Evolutionary conservation across 2,113 vertebrate species (phyloP).

Genomic region (Hemichromis elongatus): DNA sequence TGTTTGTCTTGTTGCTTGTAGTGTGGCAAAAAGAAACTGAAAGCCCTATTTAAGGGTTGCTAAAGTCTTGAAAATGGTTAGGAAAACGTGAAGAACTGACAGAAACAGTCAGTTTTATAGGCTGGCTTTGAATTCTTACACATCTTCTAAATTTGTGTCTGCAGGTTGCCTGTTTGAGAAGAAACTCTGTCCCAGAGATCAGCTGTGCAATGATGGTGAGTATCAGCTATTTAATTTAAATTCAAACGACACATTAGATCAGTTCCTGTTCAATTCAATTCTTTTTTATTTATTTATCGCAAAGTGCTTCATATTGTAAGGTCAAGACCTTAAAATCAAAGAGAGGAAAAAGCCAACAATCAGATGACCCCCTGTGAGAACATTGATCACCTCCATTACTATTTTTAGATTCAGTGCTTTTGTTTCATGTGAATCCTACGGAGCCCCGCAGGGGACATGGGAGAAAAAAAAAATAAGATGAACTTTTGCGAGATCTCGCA

Average conservation of each 20-base stretch:
- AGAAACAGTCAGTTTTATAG: not conserved
- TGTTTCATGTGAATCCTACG: not conserved
- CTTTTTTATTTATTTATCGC: not conserved
- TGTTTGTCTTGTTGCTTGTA: not conserved
- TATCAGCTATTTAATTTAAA: not conserved
- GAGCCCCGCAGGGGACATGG: no score
- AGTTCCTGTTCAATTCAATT: not conserved
- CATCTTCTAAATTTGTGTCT: not conserved
- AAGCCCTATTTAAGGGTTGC: not conserved
- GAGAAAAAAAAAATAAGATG: no score
- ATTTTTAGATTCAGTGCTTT: not conserved
- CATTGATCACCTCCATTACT: not conserved
- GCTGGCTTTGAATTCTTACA: not conserved
- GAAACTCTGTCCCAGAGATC: conserved; percentile 56
- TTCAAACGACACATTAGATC: not conserved
- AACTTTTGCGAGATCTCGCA: no score
- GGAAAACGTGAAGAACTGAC: not conserved
- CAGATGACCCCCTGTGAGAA: not conserved
- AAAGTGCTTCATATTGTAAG: not conserved
- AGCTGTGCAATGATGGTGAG: conserved; percentile 65
- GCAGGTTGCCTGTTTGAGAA: conserved; percentile 71
- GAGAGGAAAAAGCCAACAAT: not conserved
- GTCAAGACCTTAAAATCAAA: not conserved
- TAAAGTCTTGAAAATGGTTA: not conserved
- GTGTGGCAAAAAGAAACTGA: not conserved